Base-by-base conservation (phyloP, 2,797 vertebrate genomes). In the Acomys russatus region DNA sequence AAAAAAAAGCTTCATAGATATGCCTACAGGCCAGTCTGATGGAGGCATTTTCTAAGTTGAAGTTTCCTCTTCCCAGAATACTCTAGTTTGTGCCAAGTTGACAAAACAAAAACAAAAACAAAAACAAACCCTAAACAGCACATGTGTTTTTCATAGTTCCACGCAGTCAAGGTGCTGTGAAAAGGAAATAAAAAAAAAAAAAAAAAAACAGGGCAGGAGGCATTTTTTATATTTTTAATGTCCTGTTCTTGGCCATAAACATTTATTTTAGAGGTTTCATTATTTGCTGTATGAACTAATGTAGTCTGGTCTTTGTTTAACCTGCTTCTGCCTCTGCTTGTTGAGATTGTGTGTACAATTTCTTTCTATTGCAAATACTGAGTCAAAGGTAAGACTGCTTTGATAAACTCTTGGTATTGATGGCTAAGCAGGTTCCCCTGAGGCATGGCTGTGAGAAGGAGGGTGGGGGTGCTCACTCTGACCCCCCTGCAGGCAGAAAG, bases 221-320 rank as follows among this genome's bases (percentile, higher is more conserved):
- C 82, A 33, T 64, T 51, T 44, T 84, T 49, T 20, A 49, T 49
- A 33, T 66, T 66, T 28, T 84, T 84, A 66, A 66, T 66, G 63
- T 66, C 63, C 38, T 64, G 61, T 89, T 74, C 88, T 93, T 12
- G 93, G 68, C 44, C 25, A 78, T 49, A 79, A 78, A 87, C 70
- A 54, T 68, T 79, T 94, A 25, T 87, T 38, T 86, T 88, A 92
- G 49, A 90, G 89, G n/a, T 5, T 90, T 11, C 78, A 68, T 66
- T 77, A 63, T 73, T 95, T n/a, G 56, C 33, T 30, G 0, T 74
- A 10, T 14, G 56, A 90, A 82, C 49, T 74, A 74, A 63, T 51
- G 44, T 91, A 85, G 88, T 95, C 61, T 86, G 70, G 38, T 77
- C 30, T 56, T 79, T 82, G 49, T 76, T 90, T 76, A 86, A 51